Conservation (phyloP, 2,888 invertebrate species). For the Muscina levida region DNA sequence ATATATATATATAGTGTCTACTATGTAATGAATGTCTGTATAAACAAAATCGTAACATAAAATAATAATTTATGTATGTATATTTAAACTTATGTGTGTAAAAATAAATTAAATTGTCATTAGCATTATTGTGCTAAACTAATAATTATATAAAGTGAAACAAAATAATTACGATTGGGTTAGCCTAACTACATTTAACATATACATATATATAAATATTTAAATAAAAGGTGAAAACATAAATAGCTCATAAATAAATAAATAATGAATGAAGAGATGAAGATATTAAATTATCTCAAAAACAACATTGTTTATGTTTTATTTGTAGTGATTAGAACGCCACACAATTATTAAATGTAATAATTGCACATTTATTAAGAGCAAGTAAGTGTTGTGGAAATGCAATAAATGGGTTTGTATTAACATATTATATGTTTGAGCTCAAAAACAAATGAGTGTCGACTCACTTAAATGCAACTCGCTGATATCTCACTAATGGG, state of each 20-base stretch:
- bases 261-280: neutral
- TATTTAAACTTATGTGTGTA: slow-evolving; percentile 53
- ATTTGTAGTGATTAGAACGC: too few relatives aligned
- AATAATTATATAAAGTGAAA: neutral
- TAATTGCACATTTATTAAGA: too few relatives aligned
- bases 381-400: too few relatives aligned
- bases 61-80: slow-evolving; percentile 29
- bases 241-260: slow-evolving; percentile 53
- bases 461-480: too few relatives aligned
- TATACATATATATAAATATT: slow-evolving; percentile 42
- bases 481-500: too few relatives aligned
- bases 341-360: too few relatives aligned
- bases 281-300: slow-evolving; percentile 12
- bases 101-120: slow-evolving; percentile 47
- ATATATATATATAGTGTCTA: neutral
- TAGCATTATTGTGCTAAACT: slow-evolving; percentile 47
- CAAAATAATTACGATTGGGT: slow-evolving; percentile 32
- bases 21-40: slow-evolving; percentile 15
- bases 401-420: too few relatives aligned
- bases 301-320: too few relatives aligned
- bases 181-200: slow-evolving; percentile 17
- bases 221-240: slow-evolving; percentile 34
- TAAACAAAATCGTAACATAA: slow-evolving; percentile 38
- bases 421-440: too few relatives aligned
- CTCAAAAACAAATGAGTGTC: too few relatives aligned